Evolutionary conservation across 2,797 vertebrate species (phyloP).

Genomic region (Alca torda): DNA sequence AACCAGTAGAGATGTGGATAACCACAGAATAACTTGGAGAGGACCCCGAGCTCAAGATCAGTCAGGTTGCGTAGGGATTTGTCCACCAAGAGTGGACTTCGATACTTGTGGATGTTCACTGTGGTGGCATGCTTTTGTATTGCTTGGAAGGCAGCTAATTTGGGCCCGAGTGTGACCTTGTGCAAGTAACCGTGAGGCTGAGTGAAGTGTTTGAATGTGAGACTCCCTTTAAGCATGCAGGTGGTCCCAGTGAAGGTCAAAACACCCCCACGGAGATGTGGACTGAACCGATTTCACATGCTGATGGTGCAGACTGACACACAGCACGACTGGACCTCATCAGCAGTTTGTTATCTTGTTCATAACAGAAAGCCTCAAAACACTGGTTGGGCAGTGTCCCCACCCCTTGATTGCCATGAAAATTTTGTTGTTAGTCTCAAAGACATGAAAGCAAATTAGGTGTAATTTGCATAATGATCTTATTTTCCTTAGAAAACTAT

Average conservation of each 20-base stretch:
- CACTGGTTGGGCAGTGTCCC: not conserved
- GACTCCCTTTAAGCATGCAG: not conserved
- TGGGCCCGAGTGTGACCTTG: not conserved
- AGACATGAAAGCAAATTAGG: constrained; percentile 47
- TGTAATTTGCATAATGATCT: constrained; percentile 19
- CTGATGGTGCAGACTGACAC: constrained; percentile 13
- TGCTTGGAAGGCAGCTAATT: not conserved
- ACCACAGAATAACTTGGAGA: not conserved
- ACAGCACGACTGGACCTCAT: constrained; percentile 5
- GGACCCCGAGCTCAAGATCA: fast-evolving
- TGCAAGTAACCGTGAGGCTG: fast-evolving
- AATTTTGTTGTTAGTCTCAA: constrained; percentile 40
- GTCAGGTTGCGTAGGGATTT: not conserved
- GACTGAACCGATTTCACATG: not conserved
- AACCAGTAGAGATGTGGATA: not conserved
- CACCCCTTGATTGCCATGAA: constrained; percentile 17
- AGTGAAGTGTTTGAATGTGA: fast-evolving
- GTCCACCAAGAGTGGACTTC: not conserved
- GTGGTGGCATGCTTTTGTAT: not conserved
- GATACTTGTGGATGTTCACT: not conserved
- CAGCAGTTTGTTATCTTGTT: not conserved
- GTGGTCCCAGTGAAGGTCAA: not conserved
- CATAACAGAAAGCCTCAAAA: constrained; percentile 26
- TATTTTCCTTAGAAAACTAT: constrained; percentile 57
- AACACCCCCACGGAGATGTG: not conserved